Conservation (phyloP, 2,113 vertebrate species). For the Puffinus mauretanicus region DNA sequence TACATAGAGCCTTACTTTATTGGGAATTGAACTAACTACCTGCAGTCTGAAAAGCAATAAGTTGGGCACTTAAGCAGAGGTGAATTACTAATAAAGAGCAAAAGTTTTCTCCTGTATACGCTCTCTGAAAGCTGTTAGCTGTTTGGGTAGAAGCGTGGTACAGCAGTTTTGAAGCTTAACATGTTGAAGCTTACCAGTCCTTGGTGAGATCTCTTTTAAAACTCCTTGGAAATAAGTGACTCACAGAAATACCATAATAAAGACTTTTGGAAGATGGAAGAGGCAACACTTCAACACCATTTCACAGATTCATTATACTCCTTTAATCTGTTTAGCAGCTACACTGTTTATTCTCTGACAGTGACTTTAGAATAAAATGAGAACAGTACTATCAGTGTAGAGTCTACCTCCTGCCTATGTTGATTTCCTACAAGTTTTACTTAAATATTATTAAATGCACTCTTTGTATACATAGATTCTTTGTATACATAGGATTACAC, state of each 20-base stretch:
- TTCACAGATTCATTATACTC: not conserved
- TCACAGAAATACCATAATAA: not conserved
- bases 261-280: not conserved
- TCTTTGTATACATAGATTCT: not conserved
- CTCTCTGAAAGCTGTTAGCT: not conserved
- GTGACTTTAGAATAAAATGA: not conserved
- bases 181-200: not conserved
- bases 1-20: conserved; percentile 31
- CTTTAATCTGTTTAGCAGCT: not conserved
- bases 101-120: not conserved
- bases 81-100: conserved; percentile 17
- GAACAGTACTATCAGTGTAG: not conserved
- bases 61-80: conserved; percentile 12
- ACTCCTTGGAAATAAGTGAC: not conserved
- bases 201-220: not conserved
- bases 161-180: not conserved
- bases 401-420: not conserved
- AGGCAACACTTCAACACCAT: not conserved
- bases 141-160: not conserved
- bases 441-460: not conserved
- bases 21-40: conserved; percentile 38
- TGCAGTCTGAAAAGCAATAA: conserved; percentile 2
- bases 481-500: no score
- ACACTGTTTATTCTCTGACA: not conserved
- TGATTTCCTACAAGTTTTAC: not conserved